A percentile compares a stretch with the other conserved stretches of the same genome.
These are phyloP conservation scores for Dendropsophus ebraccatus DNA, from an alignment of 2,113 vertebrate genomes.

Conservation along the genomic window DNA sequence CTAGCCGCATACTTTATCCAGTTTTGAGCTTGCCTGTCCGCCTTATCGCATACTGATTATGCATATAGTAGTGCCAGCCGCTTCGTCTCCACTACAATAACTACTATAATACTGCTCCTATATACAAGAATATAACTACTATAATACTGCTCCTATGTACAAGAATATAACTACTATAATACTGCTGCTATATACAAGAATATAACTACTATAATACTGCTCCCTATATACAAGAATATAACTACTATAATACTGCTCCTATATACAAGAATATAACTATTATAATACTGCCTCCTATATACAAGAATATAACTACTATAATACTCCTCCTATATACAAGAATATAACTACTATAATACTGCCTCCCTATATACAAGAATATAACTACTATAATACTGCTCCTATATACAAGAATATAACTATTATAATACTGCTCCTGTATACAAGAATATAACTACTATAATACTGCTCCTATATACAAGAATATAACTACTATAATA, in stretches of 20 bases:
- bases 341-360: conserved; percentile 28
- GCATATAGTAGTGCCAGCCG: too few species aligned
- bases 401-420: conserved; percentile 12
- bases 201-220: conserved; percentile 12
- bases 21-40: too few species aligned
- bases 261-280: not conserved
- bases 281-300: not conserved
- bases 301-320: conserved; percentile 23
- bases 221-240: too few species aligned
- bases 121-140: conserved; percentile 11
- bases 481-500: conserved; percentile 18
- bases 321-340: conserved; percentile 11
- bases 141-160: conserved; percentile 5
- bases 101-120: conserved; percentile 9
- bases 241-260: not conserved
- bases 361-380: conserved; percentile 5
- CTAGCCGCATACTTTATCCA: too few species aligned
- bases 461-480: conserved; percentile 7
- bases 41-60: too few species aligned
- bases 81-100: too few species aligned
- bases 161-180: conserved; percentile 11
- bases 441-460: not conserved
- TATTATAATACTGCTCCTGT: not conserved
- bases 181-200: not conserved
- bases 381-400: conserved; percentile 11